These are phyloP conservation scores for Micromussa lordhowensis DNA, from an alignment of 92 coral and sea anemone species.

Conservation along the genomic window DNA sequence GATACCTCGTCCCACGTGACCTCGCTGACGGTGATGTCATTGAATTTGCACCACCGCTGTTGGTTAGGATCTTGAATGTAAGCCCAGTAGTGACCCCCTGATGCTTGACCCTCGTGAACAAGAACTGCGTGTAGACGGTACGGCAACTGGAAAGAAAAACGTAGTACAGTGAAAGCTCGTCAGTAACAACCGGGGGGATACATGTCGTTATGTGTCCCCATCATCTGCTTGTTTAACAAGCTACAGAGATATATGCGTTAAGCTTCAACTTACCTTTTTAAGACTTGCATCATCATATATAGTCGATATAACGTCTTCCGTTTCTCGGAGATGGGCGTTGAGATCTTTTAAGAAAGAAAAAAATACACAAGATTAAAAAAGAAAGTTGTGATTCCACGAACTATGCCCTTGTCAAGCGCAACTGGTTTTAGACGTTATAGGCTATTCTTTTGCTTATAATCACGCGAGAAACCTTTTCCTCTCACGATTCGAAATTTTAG, in stretches of 20 bases:
- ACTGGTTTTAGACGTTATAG: no score
- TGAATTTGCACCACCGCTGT: conserved; percentile 86
- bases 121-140: conserved; percentile 93
- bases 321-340: conserved; percentile 63
- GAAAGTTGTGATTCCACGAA: no score
- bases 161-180: neutral
- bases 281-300: conserved; percentile 76
- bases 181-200: neutral
- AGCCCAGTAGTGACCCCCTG: conserved; percentile 98
- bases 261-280: conserved; percentile 64
- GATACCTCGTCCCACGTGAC: conserved; percentile 96
- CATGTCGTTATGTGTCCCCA: neutral
- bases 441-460: no score
- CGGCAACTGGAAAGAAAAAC: conserved; percentile 62
- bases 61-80: conserved; percentile 80
- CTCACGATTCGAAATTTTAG: no score
- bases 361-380: neutral
- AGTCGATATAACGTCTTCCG: conserved; percentile 70
- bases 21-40: conserved; percentile 92
- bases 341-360: conserved; percentile 38
- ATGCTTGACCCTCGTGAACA: conserved; percentile 93
- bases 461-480: no score
- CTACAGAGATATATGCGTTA: neutral
- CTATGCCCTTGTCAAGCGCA: no score
- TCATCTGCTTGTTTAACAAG: neutral